Evolutionary conservation across 2,888 invertebrate species (phyloP).

Genomic region (Lepidochrysops patricia): DNA sequence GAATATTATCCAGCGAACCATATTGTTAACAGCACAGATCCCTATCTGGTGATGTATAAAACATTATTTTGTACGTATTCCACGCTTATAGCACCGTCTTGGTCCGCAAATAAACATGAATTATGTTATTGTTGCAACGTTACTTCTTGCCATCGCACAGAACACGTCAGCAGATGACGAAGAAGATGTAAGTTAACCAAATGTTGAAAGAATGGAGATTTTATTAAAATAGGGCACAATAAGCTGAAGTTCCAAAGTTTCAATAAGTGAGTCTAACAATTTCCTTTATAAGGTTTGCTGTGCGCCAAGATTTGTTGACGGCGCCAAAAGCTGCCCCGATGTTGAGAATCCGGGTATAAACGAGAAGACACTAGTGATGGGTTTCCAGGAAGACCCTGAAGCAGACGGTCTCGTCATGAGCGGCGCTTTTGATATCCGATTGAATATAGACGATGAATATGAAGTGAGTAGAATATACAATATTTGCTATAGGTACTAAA

Average conservation of each 20-base stretch:
- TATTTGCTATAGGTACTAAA: no score
- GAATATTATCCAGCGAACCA: neutral
- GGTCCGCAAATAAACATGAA: conserved; percentile 7
- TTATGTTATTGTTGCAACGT: neutral
- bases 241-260: no score
- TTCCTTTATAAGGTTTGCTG: neutral
- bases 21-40: conserved; percentile 7
- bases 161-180: neutral
- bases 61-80: neutral
- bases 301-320: neutral
- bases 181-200: neutral
- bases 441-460: conserved; percentile 18
- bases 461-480: conserved; percentile 20
- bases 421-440: neutral
- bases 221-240: no score
- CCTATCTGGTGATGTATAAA: conserved; percentile 11
- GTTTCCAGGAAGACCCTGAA: neutral
- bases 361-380: neutral
- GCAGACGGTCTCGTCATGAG: neutral
- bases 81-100: neutral
- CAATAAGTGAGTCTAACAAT: no score
- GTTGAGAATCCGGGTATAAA: neutral
- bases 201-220: no score
- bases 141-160: neutral
- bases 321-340: neutral